These are phyloP conservation scores for Cheirogaleus medius DNA, from an alignment of 2,113 vertebrate species.

Conservation along the genomic window DNA sequence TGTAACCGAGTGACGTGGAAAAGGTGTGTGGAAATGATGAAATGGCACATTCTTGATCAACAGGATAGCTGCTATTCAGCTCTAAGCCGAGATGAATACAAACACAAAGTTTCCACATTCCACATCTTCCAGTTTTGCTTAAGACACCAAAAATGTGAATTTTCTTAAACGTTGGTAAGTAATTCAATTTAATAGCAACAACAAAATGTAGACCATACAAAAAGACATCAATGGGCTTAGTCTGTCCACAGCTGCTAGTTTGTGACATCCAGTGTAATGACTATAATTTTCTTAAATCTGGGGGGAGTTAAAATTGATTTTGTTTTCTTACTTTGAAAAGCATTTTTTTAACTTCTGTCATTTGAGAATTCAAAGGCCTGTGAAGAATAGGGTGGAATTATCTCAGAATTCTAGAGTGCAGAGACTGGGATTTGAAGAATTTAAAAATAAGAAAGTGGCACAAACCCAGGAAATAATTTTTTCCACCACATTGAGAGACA, in stretches of 20 bases:
- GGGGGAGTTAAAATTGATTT: background rate
- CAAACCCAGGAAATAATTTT: background rate
- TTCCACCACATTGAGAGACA: background rate
- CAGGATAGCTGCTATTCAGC: background rate
- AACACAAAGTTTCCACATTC: background rate
- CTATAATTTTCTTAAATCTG: background rate
- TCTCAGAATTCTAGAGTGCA: background rate
- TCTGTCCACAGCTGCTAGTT: background rate
- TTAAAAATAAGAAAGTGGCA: background rate
- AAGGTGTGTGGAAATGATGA: background rate
- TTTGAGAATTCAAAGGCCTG: background rate
- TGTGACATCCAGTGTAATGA: background rate
- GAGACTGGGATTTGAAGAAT: background rate
- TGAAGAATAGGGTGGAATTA: background rate
- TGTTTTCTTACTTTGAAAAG: background rate
- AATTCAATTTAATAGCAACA: background rate
- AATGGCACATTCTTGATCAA: background rate
- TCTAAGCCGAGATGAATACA: background rate
- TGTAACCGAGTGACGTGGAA: background rate
- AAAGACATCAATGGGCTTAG: background rate
- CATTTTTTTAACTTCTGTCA: too few species aligned
- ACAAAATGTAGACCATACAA: background rate
- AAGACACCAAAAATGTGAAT: background rate
- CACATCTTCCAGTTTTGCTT: background rate
- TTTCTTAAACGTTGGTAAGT: background rate